A percentile compares a stretch with the other conserved stretches of the same genome.
Evolutionary conservation across 2,113 vertebrate genomes (phyloP).

Genomic region (Chionis minor): DNA sequence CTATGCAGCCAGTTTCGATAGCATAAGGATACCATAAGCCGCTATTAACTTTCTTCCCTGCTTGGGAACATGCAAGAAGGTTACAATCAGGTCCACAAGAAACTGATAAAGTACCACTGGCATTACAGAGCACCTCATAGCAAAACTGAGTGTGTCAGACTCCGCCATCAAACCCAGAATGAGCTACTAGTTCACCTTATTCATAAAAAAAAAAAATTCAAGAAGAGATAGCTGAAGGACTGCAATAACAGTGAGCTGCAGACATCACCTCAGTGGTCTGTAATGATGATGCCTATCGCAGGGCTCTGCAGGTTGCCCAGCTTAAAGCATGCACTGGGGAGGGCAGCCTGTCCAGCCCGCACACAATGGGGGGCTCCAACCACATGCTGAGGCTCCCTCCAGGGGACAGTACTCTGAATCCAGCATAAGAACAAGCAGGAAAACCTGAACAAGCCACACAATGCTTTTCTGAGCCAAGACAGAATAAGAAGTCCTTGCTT

Average conservation of each 20-base stretch:
- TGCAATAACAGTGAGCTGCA: background rate
- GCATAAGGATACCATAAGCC: background rate
- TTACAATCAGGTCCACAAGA: background rate
- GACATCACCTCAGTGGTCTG: background rate
- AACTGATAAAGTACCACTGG: background rate
- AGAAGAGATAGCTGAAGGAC: background rate
- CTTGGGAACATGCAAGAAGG: background rate
- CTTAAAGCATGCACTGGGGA: background rate
- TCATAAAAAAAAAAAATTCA: background rate
- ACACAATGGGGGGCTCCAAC: background rate
- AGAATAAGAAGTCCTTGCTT: background rate
- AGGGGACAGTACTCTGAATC: background rate
- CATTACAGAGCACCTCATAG: background rate
- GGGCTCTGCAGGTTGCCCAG: background rate
- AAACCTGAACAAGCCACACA: background rate
- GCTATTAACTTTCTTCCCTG: background rate
- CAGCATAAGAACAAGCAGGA: background rate
- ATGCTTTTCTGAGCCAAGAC: background rate
- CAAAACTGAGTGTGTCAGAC: background rate
- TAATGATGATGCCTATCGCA: rapidly evolving
- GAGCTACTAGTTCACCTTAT: background rate
- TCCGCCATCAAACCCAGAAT: background rate
- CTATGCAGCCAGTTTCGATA: background rate
- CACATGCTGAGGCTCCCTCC: background rate
- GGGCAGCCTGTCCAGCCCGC: background rate